phyloP scores from a whole-genome alignment of 2,113 vertebrate species.

The Dipodomys merriami region DNA sequence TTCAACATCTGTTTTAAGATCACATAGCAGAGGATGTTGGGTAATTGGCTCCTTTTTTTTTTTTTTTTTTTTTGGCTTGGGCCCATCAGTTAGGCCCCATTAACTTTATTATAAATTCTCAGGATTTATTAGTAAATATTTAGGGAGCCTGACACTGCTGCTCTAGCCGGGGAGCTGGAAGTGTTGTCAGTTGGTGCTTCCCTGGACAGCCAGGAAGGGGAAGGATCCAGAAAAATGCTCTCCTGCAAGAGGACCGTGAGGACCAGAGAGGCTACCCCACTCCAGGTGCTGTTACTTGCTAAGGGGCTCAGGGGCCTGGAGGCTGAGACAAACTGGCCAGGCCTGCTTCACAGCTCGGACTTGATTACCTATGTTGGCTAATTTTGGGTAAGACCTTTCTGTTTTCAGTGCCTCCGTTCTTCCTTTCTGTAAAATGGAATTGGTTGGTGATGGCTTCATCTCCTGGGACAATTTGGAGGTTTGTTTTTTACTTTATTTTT shows the following conservation, averaged over 20 bases:
- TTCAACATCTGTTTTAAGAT: constrained; percentile 83
- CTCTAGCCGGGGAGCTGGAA: fast-evolving
- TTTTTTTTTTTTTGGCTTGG: constrained; percentile 47
- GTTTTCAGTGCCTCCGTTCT: background rate
- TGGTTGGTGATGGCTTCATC: background rate
- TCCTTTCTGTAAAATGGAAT: background rate
- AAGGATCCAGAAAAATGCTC: too few relatives aligned
- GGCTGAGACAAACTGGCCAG: background rate
- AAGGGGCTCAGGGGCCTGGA: background rate
- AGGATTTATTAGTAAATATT: constrained; percentile 73
- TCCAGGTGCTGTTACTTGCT: background rate
- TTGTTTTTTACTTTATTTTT: too few relatives aligned
- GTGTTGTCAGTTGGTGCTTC: background rate
- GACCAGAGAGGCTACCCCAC: too few relatives aligned
- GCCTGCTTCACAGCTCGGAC: background rate
- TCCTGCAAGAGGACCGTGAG: background rate
- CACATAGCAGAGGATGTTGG: constrained; percentile 58
- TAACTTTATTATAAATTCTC: constrained; percentile 81
- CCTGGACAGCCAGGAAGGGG: background rate
- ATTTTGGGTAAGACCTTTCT: background rate
- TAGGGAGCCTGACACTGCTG: background rate
- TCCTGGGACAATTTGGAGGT: background rate
- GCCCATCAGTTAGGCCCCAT: constrained; percentile 79
- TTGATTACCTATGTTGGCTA: background rate
- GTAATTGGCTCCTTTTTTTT: constrained; percentile 71